Base-by-base conservation (phyloP, 2,113 vertebrate genomes). In the Scophthalmus maximus region DNA sequence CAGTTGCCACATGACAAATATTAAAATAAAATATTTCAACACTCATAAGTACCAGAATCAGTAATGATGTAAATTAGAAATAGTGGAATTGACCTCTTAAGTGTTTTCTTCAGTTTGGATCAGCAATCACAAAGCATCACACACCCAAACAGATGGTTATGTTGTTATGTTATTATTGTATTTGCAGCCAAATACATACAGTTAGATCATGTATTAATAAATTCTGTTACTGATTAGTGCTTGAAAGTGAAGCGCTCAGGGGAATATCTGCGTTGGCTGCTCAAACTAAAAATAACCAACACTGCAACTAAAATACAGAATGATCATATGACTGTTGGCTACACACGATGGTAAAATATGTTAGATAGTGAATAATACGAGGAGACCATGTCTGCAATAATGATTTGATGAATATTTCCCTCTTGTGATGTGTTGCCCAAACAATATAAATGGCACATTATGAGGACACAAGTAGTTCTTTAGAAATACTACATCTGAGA, bases 41-140 rank as follows among this genome's bases (percentile, higher is more conserved):
- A 30, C 7, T 40, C 49, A 50, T 44, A 18, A 51, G 22, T 14
- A 30, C 7, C 51, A 36, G 23, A 44, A 25, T 52, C n/a, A n/a
- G n/a, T n/a, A n/a, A n/a, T n/a, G n/a, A n/a, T n/a, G n/a, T 14
- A 17, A n/a, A 47, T 26, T 6, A 38, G 40, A 53, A 65, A 72
- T 10, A 3, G 17, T 26, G 12, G 2, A 25, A 38, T 5, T 63
- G n/a, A 69, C 65, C 23, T 49, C 42, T 40, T 8, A 29, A 30
- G 0, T 20, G 36, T 34, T 9, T 26, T 38, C n/a, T 4, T 60
- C 36, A 17, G 4, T 2, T 36, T 25, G 40, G 17, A 32, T 29
- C 57, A 51, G 32, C 3, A 60, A 36, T 40, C 40, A 32, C 5
- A n/a, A 18, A 62, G 23, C 2, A n/a, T n/a, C n/a, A n/a, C n/a